Evolutionary conservation across 2,797 vertebrate species (phyloP).

Genomic region (Mus minutoides): DNA sequence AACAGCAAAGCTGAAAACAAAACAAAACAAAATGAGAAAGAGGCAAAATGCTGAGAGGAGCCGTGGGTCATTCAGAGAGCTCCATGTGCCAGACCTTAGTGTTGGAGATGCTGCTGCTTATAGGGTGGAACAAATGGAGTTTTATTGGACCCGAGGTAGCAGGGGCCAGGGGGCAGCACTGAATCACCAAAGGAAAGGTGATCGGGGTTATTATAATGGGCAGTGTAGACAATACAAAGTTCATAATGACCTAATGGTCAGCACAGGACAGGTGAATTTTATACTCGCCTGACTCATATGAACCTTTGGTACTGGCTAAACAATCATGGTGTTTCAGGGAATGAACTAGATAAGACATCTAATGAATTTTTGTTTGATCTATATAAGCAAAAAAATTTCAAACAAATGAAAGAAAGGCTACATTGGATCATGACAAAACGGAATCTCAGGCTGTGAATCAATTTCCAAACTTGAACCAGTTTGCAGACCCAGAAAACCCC

Average conservation of each 20-base stretch:
- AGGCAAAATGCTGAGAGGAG: neutral
- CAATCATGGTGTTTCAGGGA: neutral
- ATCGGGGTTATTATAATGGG: neutral
- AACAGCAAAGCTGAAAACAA: neutral
- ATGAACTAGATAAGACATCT: neutral
- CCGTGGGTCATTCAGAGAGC: neutral
- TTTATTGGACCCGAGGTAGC: neutral
- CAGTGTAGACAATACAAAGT: neutral
- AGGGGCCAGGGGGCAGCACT: neutral
- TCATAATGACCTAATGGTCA: neutral
- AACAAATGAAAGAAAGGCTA: neutral
- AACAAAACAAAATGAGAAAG: neutral
- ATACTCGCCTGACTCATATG: neutral
- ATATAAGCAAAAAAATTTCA: neutral
- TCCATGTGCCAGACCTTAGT: neutral
- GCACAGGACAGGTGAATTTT: neutral
- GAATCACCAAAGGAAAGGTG: neutral
- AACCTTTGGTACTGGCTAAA: neutral
- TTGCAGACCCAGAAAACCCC: neutral
- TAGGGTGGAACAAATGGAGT: neutral
- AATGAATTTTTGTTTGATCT: neutral
- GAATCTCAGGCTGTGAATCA: neutral
- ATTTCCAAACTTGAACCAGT: neutral
- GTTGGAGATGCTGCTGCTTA: neutral
- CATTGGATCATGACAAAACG: neutral